Base-by-base conservation (phyloP, 2,888 invertebrate genomes). In the Entomobrya proxima region DNA sequence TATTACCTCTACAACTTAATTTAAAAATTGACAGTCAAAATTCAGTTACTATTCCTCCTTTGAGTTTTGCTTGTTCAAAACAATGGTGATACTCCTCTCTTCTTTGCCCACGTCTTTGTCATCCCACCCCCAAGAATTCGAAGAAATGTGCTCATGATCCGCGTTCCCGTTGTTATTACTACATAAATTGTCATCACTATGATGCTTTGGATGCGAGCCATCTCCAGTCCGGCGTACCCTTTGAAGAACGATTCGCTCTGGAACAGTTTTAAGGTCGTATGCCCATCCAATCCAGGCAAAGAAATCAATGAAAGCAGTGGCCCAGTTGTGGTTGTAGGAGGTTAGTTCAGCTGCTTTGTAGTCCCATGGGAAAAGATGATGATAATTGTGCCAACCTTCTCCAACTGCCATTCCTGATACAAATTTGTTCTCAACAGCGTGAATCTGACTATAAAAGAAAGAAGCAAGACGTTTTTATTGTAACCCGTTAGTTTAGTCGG, bases 321-420 rank as follows among this genome's bases (percentile, higher is more conserved):
- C 92, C 13, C 92, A 86, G 87, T 93, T 93, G 50, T 91, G 85
- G 40, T 88, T 82, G 69, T 88, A 86, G 2, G 88, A 87, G 7
- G 92, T 92, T 79, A 91, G 91, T 88, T 94, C 94, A 50, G 93
- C 92, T 1, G 93, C 92, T 72, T 92, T 91, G 91, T 93, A 94
- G 91, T 94, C 93, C 94, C 96, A 96, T 0, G 97, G 96, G 92
- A 97, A 97, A 27, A 95, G 95, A 92, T 97, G 97, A 91, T 97
- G 97, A 92, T 96, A 97, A 92, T 97, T 97, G 92, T 97, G 96
- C 95, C 96, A 96, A 15, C 96, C 97, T 91, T 96, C 96, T 24
- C 96, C 96, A 64, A 94, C 93, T 0, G 96, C 95, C 52, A 94
- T 92, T 0, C 95, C 90, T 0, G 96, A 94, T 0, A 97, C 97